Base-by-base conservation (phyloP, 2,888 invertebrate genomes). In the Serripes groenlandicus region DNA sequence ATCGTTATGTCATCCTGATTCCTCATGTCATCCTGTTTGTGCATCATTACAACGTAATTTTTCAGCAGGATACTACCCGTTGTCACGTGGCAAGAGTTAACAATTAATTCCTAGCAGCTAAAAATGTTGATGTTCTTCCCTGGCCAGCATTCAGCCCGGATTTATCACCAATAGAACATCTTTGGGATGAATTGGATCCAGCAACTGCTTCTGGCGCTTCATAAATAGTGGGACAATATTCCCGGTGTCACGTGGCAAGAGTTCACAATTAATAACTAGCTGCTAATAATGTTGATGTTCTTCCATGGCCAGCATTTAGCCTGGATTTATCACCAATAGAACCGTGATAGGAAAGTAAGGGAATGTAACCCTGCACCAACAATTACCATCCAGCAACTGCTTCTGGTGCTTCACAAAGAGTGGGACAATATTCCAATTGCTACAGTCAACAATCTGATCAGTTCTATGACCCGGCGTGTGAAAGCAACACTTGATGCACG, bases 71-170 rank as follows among this genome's bases (percentile, higher is more conserved):
- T 30, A 69, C 42, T 26, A 30, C 69, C 7, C 11, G 49, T n/a
- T 21, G 49, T 5, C 42, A 69, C 52, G 26, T 69, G 7, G 69
- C 69, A 15, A 42, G 69, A 23, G 28, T 70, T 32, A 18, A 54
- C n/a, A 42, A 15, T 18, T 52, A 52, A 9, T 70, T 32, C 28
- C 30, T 70, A 30, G 28, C 23, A 11, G n/a, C 28, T 15, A 70
- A 70, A n/a, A 70, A 70, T 21, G 32, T 70, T 3, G 18, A 30
- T 54, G 54, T 70, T 54, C 64, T 81, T 4, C 64, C 52, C 11
- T 81, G 73, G 81, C 77, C 76, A 54, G 73, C 76, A 21, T 81
- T 42, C 18, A 73, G 60, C 21, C 81, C 74, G 4, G 66, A 82
- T 66, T 60, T 78, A 23, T 75, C 77, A 3, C 60, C 77, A 9